Evolutionary conservation across 23 tunicate species (phyloP).

Genomic region (Corella eumyota): DNA sequence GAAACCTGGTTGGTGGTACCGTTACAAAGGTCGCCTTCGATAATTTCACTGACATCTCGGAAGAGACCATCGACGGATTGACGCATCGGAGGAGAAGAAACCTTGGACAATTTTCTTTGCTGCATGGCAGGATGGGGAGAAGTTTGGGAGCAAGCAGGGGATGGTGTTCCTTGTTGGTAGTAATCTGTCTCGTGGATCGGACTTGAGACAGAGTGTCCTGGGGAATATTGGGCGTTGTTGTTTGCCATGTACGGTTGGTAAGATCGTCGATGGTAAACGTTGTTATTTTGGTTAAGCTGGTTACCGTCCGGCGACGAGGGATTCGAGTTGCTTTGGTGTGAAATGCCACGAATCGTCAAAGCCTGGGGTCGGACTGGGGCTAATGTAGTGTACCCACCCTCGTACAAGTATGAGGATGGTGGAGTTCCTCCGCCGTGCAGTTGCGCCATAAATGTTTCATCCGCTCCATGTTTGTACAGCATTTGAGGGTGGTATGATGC

Average conservation of each 20-base stretch:
- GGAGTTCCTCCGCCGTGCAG: conserved; percentile 26
- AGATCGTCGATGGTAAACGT: conserved; percentile 23
- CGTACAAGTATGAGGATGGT: conserved; percentile 39
- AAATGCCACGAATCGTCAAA: conserved; percentile 15
- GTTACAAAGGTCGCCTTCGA: conserved; percentile 13
- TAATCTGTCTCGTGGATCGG: conserved; percentile 13
- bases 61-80: conserved; percentile 26
- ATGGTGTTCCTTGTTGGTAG: conserved; percentile 38
- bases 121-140: conserved; percentile 29
- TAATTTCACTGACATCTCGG: conserved; percentile 34
- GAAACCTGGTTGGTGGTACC: background rate
- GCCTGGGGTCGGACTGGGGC: conserved; percentile 47
- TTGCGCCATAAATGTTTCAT: conserved; percentile 53
- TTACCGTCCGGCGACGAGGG: conserved; percentile 2
- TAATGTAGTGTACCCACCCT: conserved; percentile 79
- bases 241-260: background rate
- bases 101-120: too few relatives aligned
- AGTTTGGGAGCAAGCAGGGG: conserved; percentile 22
- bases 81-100: conserved; percentile 2
- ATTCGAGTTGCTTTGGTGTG: background rate
- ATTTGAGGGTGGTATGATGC: conserved; percentile 45
- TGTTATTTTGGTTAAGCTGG: conserved; percentile 88
- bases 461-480: conserved; percentile 15
- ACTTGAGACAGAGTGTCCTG: conserved; percentile 14
- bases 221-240: conserved; percentile 17